Evolutionary conservation across 2,797 vertebrate genomes (phyloP).

Genomic region (Coccyzus lansbergi): DNA sequence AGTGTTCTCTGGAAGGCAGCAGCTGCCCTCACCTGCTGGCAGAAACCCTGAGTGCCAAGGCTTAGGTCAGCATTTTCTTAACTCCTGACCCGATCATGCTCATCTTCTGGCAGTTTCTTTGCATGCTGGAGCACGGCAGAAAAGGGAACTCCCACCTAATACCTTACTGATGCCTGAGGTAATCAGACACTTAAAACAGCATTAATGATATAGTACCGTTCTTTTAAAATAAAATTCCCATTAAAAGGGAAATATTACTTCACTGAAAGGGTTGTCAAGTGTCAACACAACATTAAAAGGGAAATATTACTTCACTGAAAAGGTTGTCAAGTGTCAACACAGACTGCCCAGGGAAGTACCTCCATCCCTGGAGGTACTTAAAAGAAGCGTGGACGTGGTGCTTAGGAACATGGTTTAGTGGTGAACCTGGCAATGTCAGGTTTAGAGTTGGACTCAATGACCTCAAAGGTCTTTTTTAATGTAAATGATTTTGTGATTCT

Average conservation of each 20-base stretch:
- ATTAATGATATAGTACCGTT: rapidly evolving
- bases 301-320: too few species aligned
- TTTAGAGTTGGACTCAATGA: too few species aligned
- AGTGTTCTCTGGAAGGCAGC: not conserved
- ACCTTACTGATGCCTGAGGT: rapidly evolving
- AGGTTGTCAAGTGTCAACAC: too few species aligned
- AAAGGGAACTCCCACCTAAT: rapidly evolving
- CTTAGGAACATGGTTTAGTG: too few species aligned
- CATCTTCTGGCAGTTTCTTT: not conserved
- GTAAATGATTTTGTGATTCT: too few species aligned
- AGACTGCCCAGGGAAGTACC: too few species aligned
- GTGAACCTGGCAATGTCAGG: too few species aligned
- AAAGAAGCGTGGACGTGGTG: too few species aligned
- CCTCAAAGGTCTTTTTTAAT: too few species aligned
- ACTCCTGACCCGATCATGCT: rapidly evolving
- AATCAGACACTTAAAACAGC: not conserved
- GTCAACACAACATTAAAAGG: not conserved
- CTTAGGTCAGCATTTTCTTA: not conserved
- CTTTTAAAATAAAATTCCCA: not conserved
- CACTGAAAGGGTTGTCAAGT: too few species aligned
- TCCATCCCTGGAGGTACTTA: too few species aligned
- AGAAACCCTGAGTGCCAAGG: rapidly evolving
- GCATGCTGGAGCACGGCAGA: rapidly evolving
- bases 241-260: not conserved
- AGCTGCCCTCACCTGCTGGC: not conserved